Conservation (phyloP, 1,140 invertebrate species). For the Grapholita molesta region DNA sequence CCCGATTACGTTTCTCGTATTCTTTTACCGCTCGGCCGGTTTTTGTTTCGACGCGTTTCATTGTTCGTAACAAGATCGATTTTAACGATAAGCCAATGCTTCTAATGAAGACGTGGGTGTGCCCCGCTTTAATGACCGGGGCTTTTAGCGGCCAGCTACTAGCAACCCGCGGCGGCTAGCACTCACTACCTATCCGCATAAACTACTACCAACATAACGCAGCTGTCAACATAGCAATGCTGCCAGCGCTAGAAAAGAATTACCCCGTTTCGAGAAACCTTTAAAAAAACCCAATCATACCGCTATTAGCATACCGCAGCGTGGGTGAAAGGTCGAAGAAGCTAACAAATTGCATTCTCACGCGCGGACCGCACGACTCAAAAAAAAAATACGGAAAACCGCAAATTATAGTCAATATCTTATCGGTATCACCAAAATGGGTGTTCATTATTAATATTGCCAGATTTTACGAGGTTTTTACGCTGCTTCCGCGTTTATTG, state of each 20-base stretch:
- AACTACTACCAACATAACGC: neutral
- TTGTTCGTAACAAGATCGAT: conserved; percentile 72
- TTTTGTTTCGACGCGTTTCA: conserved; percentile 69
- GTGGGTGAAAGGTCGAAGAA: conserved; percentile 41
- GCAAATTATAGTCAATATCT: conserved; percentile 29
- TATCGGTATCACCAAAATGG: conserved; percentile 36
- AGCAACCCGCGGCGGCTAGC: neutral
- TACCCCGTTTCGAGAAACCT: neutral
- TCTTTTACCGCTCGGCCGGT: conserved; percentile 62
- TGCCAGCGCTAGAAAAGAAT: neutral
- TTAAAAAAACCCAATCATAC: neutral
- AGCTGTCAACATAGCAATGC: neutral
- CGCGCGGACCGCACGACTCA: conserved; percentile 36
- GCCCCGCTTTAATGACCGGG: conserved; percentile 26
- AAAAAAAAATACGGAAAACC: conserved; percentile 21
- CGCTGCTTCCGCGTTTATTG: conserved; percentile 36
- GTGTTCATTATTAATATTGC: conserved; percentile 45
- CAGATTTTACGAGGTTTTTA: conserved; percentile 37
- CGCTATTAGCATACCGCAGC: conserved; percentile 48
- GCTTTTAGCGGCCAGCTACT: conserved; percentile 17
- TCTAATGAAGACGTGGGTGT: conserved; percentile 71
- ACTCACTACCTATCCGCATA: neutral
- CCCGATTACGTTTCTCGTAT: conserved; percentile 70
- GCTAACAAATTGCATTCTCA: conserved; percentile 39
- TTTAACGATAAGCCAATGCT: conserved; percentile 62